Conservation (phyloP, 2,888 invertebrate species). For the Dioctria linearis region DNA sequence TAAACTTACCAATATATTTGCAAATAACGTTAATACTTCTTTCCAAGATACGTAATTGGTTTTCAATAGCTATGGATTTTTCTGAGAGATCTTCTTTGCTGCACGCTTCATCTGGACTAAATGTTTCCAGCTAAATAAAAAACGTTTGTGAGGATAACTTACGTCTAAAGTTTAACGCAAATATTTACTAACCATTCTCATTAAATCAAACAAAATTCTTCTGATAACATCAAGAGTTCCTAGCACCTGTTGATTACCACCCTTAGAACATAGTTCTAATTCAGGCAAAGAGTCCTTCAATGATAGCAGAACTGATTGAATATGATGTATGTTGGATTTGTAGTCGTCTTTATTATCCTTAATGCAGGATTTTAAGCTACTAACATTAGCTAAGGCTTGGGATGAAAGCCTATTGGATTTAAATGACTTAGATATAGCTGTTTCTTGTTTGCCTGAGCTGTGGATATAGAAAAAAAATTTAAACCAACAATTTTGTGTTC, state of each 20-base stretch:
- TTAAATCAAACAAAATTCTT: slow-evolving; percentile 68
- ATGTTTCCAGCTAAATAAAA: slow-evolving; percentile 51
- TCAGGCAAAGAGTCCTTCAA: slow-evolving; percentile 56
- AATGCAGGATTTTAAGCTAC: slow-evolving; percentile 37
- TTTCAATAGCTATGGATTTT: slow-evolving; percentile 64
- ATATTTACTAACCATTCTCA: slow-evolving; percentile 69
- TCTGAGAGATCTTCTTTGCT: slow-evolving; percentile 68
- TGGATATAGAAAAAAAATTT: too few species aligned
- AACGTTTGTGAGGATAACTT: slow-evolving; percentile 62
- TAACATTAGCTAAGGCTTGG: slow-evolving; percentile 50
- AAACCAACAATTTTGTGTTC: too few species aligned
- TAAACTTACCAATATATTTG: slow-evolving; percentile 65
- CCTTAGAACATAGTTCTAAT: slow-evolving; percentile 42
- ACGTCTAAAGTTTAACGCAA: slow-evolving; percentile 67
- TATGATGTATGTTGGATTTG: slow-evolving; percentile 46
- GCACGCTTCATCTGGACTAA: slow-evolving; percentile 65
- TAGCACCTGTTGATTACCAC: slow-evolving; percentile 56
- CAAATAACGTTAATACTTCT: slow-evolving; percentile 66
- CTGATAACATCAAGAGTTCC: slow-evolving; percentile 68
- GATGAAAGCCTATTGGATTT: slow-evolving; percentile 31
- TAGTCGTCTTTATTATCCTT: slow-evolving; percentile 48
- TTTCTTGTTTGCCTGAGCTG: too few species aligned
- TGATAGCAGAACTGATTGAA: slow-evolving; percentile 49
- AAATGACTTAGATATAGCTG: too few species aligned
- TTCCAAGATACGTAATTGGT: slow-evolving; percentile 66